Evolutionary conservation across 2,797 vertebrate genomes (phyloP).

Genomic region (Eutrigla gurnardus): DNA sequence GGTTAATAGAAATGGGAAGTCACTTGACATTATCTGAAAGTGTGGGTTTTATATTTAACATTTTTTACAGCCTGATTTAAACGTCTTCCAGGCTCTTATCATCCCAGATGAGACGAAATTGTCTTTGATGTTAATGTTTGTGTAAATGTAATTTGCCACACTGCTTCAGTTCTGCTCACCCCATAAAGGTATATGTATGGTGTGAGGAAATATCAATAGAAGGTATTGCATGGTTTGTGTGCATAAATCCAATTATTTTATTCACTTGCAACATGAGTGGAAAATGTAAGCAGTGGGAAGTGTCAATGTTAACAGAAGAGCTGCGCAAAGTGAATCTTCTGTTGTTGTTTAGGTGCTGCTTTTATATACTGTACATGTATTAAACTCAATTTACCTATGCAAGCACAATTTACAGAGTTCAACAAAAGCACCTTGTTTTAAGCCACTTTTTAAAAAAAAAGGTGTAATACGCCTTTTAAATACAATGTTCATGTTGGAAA

Average conservation of each 20-base stretch:
- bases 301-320: slow-evolving; percentile 7
- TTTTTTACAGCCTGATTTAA: no score
- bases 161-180: slow-evolving; percentile 8
- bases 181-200: neutral
- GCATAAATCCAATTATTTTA: slow-evolving; percentile 4
- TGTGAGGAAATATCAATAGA: neutral
- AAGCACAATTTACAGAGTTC: slow-evolving; percentile 1
- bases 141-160: no score
- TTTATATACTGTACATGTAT: neutral
- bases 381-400: neutral
- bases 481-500: neutral
- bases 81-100: no score
- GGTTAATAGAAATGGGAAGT: no score
- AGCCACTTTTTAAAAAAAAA: neutral
- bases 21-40: no score
- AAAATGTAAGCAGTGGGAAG: neutral
- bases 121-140: no score
- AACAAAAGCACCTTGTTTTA: neutral
- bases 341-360: neutral
- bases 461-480: neutral
- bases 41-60: no score
- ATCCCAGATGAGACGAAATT: no score
- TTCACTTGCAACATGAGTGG: neutral
- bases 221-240: neutral
- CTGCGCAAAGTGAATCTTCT: neutral